Conservation (phyloP, 2,888 invertebrate genomes). For the Corbicula japonica region DNA sequence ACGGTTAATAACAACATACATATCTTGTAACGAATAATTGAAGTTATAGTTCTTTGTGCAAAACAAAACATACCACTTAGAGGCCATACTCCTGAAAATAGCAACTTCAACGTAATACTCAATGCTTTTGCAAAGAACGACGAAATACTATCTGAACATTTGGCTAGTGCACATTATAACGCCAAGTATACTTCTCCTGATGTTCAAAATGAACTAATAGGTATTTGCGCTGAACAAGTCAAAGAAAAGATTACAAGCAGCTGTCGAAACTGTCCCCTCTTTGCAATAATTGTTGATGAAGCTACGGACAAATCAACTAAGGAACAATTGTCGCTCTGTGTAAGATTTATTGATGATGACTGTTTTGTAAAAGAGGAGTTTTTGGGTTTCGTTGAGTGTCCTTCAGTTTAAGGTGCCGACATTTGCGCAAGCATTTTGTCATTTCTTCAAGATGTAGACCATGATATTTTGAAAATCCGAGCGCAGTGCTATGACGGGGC, state of each 20-base stretch:
- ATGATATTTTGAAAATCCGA: no score
- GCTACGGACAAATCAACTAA: no score
- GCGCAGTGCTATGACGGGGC: no score
- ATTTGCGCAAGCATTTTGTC: no score
- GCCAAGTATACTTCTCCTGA: slow-evolving; percentile 46
- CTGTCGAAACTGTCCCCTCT: slow-evolving; percentile 13
- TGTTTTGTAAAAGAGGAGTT: no score
- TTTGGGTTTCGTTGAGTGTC: no score
- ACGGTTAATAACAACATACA: slow-evolving; percentile 47
- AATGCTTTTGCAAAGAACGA: slow-evolving; percentile 31
- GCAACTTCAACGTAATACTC: slow-evolving; percentile 44
- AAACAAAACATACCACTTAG: slow-evolving; percentile 45
- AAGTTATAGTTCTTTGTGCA: slow-evolving; percentile 45
- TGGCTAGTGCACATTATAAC: slow-evolving; percentile 2
- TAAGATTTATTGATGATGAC: no score
- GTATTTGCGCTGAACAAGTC: slow-evolving; percentile 27
- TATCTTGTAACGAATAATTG: slow-evolving; percentile 39
- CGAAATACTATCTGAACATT: slow-evolving; percentile 28
- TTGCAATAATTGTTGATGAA: slow-evolving; percentile 49
- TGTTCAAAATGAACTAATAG: slow-evolving; percentile 54
- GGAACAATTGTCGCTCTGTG: no score
- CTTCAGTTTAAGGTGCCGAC: no score
- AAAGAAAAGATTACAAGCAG: slow-evolving; percentile 2
- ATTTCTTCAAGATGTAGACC: no score
- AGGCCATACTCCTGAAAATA: slow-evolving; percentile 33